Base-by-base conservation (phyloP, 2,888 invertebrate species). In the Nemotelus pantherinus region DNA sequence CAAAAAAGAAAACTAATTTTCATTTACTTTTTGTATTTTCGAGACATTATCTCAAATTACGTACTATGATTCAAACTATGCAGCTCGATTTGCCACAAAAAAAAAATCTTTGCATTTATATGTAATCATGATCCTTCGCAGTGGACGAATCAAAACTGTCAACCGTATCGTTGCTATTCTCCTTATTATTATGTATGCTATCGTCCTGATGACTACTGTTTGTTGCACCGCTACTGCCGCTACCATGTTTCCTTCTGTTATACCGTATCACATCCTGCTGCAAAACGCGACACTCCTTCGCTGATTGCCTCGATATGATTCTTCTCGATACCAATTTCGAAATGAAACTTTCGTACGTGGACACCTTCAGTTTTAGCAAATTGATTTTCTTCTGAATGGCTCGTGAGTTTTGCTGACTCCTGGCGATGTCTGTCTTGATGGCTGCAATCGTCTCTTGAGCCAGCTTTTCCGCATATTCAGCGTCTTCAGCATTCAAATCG, bases 241-340 rank as follows among this genome's bases (percentile, higher is more conserved):
- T n/a, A 2, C 7, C 2, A 4, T 45, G n/a, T 65, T n/a, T 39
- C 25, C 44, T 10, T 3, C n/a, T 68, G 9, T 48, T 48, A 41
- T 58, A 47, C 9, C 53, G 50, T 2, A 7, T 63, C 10, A 74
- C 63, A 63, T 74, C 74, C 9, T n/a, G 3, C 39, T 45, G 39
- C 74, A 74, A 50, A 2, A 74, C 74, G 7, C 48, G 47, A 25
- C 45, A 74, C n/a, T 47, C 25, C n/a, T 48, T 74, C 48, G 60
- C 63, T 9, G 74, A 60, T 39, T 74, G 4, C 3, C 10, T 39
- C 48, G 74, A 74, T 41, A 74, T 74, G 41, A 74, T 74, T 3
- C 48, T 48, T 41, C 39, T 60, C 5, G 9, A 5, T 7, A 63
- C 60, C 5, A 74, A 7, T 39, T 74, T 60, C 47, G 60, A n/a